Base-by-base conservation (phyloP, 1,140 invertebrate species). In the Bombus pascuorum region DNA sequence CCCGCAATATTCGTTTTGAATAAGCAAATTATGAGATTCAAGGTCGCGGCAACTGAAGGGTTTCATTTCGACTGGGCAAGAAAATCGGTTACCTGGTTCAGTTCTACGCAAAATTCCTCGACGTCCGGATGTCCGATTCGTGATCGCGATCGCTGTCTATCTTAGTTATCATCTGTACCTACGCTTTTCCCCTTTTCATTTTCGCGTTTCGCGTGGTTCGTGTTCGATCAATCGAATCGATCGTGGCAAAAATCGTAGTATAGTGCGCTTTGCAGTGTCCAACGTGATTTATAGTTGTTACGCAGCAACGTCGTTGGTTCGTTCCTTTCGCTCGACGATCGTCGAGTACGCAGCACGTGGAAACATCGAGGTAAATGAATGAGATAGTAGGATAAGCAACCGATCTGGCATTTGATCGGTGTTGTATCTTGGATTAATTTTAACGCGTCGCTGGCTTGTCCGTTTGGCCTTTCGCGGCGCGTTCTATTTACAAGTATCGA, bases 1-100 rank as follows among this genome's bases (percentile, higher is more conserved):
- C 66, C 80, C 34, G 70, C 79, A 87, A 75, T 85, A 82, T 86
- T 83, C 73, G 68, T 79, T 87, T 75, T 78, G 86, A 91, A 92
- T 91, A 94, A 91, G 91, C 92, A 94, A 95, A 95, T 94, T 94
- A 85, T 90, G 83, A 92, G 89, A 93, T 93, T 92, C 94, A 94
- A 94, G 95, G 94, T 88, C 91, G 83, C 76, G 44, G 79, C 78
- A 25, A 53, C 57, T 73, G 39, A 92, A 92, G 93, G 91, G 89
- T 91, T 90, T 79, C 83, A 77, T 78, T 76, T n/a, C 74, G 32
- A 34, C 37, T 2, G 2, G 5, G 53, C 57, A 77, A 77, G 83
- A 84, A 76, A 86, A 57, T 86, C 47, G 87, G 81, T 90, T 92
- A 93, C 92, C 92, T 93, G 92, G 62, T 72, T 95, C 94, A 95